Evolutionary conservation across 2,797 vertebrate species (phyloP).

Genomic region (Phataginus tetradactyla): DNA sequence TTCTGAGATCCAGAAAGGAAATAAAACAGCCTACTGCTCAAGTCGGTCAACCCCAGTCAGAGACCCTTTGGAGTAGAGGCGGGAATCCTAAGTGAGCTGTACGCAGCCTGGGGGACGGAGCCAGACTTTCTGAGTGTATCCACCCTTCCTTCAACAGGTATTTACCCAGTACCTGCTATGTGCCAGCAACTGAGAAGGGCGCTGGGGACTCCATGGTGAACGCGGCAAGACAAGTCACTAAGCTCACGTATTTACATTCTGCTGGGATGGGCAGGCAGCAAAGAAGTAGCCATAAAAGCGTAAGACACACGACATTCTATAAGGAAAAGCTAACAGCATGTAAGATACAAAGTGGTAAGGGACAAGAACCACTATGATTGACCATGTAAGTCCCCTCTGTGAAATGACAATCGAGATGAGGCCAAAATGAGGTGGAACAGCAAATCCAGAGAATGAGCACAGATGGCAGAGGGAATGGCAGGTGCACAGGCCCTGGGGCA

Average conservation of each 20-base stretch:
- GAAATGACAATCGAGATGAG: not conserved
- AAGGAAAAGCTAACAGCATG: not conserved
- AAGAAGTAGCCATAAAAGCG: accelerated
- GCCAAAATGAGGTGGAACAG: no score
- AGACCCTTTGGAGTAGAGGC: not conserved
- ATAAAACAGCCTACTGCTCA: not conserved
- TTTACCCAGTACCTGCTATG: accelerated
- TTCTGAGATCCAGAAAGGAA: constrained; percentile 47
- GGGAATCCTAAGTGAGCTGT: accelerated
- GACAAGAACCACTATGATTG: accelerated
- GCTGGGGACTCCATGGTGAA: not conserved
- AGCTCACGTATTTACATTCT: accelerated
- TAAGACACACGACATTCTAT: accelerated
- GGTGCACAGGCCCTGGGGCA: no score
- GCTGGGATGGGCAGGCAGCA: accelerated
- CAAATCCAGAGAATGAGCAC: not conserved
- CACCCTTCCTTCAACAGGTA: not conserved
- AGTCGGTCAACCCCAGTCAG: not conserved
- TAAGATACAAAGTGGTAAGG: accelerated
- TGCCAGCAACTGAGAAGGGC: not conserved
- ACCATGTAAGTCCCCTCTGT: accelerated
- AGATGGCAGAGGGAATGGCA: accelerated
- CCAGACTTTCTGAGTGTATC: accelerated
- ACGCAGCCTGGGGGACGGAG: accelerated
- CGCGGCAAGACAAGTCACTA: not conserved